Base-by-base conservation (phyloP, 2,888 invertebrate genomes). In the Andrena camellia region DNA sequence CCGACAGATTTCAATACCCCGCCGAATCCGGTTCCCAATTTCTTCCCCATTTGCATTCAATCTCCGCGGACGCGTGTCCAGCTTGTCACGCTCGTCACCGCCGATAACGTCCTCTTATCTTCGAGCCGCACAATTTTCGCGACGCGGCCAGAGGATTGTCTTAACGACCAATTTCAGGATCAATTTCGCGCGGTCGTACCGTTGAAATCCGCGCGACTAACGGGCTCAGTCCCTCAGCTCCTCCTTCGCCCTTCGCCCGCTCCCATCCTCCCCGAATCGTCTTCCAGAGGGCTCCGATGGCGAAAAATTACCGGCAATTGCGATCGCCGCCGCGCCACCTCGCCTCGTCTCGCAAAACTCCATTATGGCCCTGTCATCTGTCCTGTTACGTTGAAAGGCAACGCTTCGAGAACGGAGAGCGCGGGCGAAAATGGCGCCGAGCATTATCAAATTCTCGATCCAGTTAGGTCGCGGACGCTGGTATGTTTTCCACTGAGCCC, bases 81-180 rank as follows among this genome's bases (percentile, higher is more conserved):
- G 6, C 23, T 13, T 17, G 31, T 33, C 26, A 42, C 17, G 17
- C 17, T 52, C n/a, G n/a, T 67, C 50, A 57, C 23, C 57, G 26
- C 17, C n/a, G 29, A 52, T 17, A 42, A 42, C 13, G 50, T 66
- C 54, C 67, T 74, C 72, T 70, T 10, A 26, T 23, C 10, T 26
- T 23, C 26, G 57, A 33, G 54, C 54, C 74, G 78, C 68, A 80
- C 77, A 86, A 84, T 84, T 72, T 84, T 77, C 74, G 66, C 75
- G 82, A 88, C 74, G 64, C 85, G 80, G 75, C 71, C 76, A 81
- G 86, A 81, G 83, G 83, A 88, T 85, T 85, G 73, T 80, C 35
- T 75, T 90, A 90, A 90, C 87, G 88, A 84, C 84, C 90, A 91
- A 91, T 92, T 92, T 91, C 81, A 83, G 81, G 88, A 91, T 90